phyloP scores from a whole-genome alignment of 2,888 invertebrate species.

The Drosophila tanythrix region DNA sequence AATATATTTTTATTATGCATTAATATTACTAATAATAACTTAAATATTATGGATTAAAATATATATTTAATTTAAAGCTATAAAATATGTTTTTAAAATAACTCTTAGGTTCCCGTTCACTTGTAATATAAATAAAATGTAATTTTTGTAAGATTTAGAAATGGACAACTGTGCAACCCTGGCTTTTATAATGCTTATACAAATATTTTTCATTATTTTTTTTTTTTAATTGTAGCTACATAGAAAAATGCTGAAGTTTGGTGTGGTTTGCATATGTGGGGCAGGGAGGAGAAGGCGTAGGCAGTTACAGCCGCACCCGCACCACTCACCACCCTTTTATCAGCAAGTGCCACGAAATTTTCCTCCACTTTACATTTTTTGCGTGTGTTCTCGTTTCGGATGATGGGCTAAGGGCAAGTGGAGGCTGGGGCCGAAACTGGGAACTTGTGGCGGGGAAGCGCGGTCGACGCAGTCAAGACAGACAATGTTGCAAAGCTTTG shows the following conservation, averaged over 20 bases:
- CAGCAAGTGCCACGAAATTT: conserved; percentile 67
- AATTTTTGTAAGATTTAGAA: neutral
- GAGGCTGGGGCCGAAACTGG: conserved; percentile 40
- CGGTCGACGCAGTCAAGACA: conserved; percentile 53
- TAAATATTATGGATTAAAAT: too few species aligned
- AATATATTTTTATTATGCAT: neutral
- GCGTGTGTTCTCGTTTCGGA: conserved; percentile 72
- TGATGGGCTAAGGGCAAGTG: conserved; percentile 47
- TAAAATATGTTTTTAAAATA: neutral
- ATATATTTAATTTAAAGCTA: neutral
- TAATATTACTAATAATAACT: neutral
- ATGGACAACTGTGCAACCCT: conserved; percentile 34
- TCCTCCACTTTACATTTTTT: conserved; percentile 76
- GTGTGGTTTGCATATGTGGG: conserved; percentile 37
- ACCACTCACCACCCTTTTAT: conserved; percentile 32
- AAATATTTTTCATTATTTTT: conserved; percentile 30
- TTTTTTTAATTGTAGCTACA: conserved; percentile 66
- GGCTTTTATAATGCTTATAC: conserved; percentile 23
- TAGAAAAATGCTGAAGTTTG: conserved; percentile 74
- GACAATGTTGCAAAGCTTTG: conserved; percentile 73
- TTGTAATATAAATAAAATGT: neutral
- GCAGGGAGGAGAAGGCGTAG: conserved; percentile 1
- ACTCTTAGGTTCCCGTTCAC: neutral
- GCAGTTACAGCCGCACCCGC: conserved; percentile 6
- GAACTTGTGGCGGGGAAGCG: conserved; percentile 13